Base-by-base conservation (phyloP, 92 coral and sea anemone genomes). In the Umimayanthus chanpuru region DNA sequence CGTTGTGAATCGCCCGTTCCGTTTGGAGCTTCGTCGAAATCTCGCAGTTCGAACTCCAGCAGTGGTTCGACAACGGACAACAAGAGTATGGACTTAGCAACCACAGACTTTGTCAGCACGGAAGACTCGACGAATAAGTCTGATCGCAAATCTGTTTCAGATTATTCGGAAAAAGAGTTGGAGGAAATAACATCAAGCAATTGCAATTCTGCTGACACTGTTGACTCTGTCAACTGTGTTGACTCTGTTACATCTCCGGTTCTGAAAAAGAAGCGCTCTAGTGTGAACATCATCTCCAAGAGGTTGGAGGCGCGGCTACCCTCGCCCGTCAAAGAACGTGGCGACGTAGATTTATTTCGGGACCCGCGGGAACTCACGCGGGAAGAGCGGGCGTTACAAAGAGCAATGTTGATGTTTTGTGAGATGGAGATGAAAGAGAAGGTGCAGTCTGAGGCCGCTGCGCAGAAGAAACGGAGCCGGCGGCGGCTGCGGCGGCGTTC, bases 321-420 rank as follows among this genome's bases (percentile, higher is more conserved):
- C 41, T 83, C 87, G 16, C 87, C 87, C 26, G 94, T 92, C 75
- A 88, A 86, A 56, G 88, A 65, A n/a, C 79, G 89, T 65, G 92
- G 86, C 20, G 79, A 88, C 39, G 97, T 96, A 29, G 98, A 94
- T 91, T 88, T 97, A 81, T 95, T 91, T 84, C 97, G 98, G 92
- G 99, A 97, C 83, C 99, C 99, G 8, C 93, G 98, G 85, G 89
- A 95, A 85, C 91, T 97, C 65, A 97, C 99, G 81, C 99, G 99
- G 66, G 99, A 97, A 88, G 98, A 97, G 87, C 96, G 99, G 73
- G 99, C 99, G 28, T 90, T 97, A 20, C 99, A 97, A 85, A 91
- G 99, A 70, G 99, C 99, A 25, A 91, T 97, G 93, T 82, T 97
- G 95, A 88, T 88, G 93, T 97, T 97, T 68, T 95, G 95, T 67